Percentiles rank a stretch among this genome's conserved stretches.
phyloP scores from a whole-genome alignment of 2,888 invertebrate species.

The Leucophora obtusa region DNA sequence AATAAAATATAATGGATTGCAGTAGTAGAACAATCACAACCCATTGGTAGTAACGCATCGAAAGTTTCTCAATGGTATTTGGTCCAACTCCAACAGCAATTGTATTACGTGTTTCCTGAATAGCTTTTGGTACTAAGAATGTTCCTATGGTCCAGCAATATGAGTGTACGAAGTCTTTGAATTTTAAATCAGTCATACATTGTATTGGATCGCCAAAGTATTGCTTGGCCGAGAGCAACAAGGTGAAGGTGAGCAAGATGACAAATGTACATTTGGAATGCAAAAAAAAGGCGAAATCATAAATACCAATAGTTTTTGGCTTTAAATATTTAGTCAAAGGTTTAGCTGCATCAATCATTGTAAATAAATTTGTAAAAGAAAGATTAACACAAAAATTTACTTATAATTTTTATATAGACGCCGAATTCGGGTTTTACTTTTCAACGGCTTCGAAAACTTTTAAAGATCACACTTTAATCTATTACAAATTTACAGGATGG shows the following conservation, averaged over 20 bases:
- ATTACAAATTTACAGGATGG: slow-evolving; percentile 15
- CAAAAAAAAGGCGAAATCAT: slow-evolving; percentile 86
- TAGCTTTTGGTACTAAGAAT: slow-evolving; percentile 78
- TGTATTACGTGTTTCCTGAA: not conserved
- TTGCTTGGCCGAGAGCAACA: slow-evolving; percentile 88
- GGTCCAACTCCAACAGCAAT: slow-evolving; percentile 71
- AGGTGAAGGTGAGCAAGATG: slow-evolving; percentile 85
- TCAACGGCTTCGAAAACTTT: slow-evolving; percentile 4
- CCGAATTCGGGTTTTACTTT: not conserved
- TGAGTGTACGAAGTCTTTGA: slow-evolving; percentile 84
- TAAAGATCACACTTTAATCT: slow-evolving; percentile 7
- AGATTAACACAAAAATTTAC: not conserved
- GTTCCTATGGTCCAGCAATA: slow-evolving; percentile 90
- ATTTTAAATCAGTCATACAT: slow-evolving; percentile 82
- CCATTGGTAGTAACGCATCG: slow-evolving; percentile 76
- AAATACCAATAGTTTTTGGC: slow-evolving; percentile 83
- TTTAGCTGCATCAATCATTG: slow-evolving; percentile 83
- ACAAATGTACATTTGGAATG: slow-evolving; percentile 86
- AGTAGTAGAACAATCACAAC: slow-evolving; percentile 74
- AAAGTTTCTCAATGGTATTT: slow-evolving; percentile 68
- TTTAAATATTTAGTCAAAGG: slow-evolving; percentile 81
- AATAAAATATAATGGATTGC: slow-evolving; percentile 73
- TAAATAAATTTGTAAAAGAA: not conserved
- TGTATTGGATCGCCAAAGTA: slow-evolving; percentile 92
- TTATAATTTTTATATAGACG: not conserved